phyloP scores from a whole-genome alignment of 2,113 vertebrate genomes.

The Seriola rivoliana region DNA sequence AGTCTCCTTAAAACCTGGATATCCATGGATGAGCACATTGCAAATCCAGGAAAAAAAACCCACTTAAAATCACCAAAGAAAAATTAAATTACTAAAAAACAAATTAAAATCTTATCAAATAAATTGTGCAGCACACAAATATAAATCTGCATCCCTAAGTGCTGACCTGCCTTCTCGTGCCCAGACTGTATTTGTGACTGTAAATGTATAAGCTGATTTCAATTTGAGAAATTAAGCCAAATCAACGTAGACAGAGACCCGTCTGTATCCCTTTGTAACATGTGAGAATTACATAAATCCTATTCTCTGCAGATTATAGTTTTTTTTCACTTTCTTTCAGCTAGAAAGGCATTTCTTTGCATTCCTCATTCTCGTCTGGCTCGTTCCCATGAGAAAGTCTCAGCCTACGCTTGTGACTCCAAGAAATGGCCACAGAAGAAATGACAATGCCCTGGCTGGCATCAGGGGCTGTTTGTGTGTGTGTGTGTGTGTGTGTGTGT shows the following conservation, averaged over 20 bases:
- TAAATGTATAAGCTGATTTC: slow-evolving; percentile 49
- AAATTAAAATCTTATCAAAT: neutral
- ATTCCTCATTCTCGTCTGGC: slow-evolving; percentile 45
- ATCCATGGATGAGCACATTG: neutral
- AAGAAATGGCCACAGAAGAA: slow-evolving; percentile 44
- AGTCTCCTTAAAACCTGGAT: neutral
- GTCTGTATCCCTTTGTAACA: slow-evolving; percentile 50
- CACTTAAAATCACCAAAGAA: neutral
- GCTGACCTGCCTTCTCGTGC: slow-evolving; percentile 7
- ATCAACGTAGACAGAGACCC: slow-evolving; percentile 1
- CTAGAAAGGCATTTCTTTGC: slow-evolving; percentile 57
- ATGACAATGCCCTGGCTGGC: slow-evolving; percentile 4
- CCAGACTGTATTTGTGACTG: slow-evolving; percentile 27
- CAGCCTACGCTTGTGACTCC: slow-evolving; percentile 41
- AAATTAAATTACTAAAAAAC: neutral
- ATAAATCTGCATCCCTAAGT: neutral
- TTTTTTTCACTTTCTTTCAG: slow-evolving; percentile 47
- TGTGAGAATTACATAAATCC: slow-evolving; percentile 70
- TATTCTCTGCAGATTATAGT: slow-evolving; percentile 63
- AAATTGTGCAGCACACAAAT: neutral
- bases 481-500: slow-evolving; percentile 28
- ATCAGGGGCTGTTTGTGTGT: slow-evolving; percentile 24
- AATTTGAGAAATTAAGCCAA: slow-evolving; percentile 31
- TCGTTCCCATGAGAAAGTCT: slow-evolving; percentile 78
- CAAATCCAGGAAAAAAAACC: neutral